phyloP scores from a whole-genome alignment of 2,797 vertebrate genomes.

The Protonibea diacanthus region DNA sequence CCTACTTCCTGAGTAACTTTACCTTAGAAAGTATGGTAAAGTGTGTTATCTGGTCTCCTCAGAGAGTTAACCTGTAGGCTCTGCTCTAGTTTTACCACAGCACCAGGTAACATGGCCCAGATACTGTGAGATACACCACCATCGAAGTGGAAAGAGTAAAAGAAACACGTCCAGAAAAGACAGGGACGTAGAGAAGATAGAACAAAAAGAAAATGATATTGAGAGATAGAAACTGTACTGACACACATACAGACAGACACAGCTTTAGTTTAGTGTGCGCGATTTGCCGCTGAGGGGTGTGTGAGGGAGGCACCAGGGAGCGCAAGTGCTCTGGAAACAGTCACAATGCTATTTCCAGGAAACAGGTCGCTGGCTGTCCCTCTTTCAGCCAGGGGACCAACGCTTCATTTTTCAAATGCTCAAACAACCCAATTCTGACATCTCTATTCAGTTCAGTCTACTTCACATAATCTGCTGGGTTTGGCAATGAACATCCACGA shows the following conservation, averaged over 20 bases:
- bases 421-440: constrained; percentile 84
- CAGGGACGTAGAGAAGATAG: background rate
- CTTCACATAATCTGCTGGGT: constrained; percentile 40
- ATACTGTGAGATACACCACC: constrained; percentile 60
- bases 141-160: constrained; percentile 25
- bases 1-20: constrained; percentile 68
- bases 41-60: constrained; percentile 74
- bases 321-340: constrained; percentile 80
- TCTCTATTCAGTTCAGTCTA: constrained; percentile 66
- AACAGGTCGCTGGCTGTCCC: constrained; percentile 86
- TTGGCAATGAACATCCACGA: constrained; percentile 48
- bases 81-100: constrained; percentile 79
- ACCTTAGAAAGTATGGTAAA: constrained; percentile 68
- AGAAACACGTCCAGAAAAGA: constrained; percentile 23
- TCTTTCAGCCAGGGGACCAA: constrained; percentile 80
- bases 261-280: constrained; percentile 45
- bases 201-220: constrained; percentile 33
- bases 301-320: constrained; percentile 69
- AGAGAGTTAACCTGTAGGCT: constrained; percentile 78
- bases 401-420: constrained; percentile 78
- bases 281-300: constrained; percentile 43
- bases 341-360: constrained; percentile 87
- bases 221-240: constrained; percentile 24
- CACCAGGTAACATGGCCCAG: constrained; percentile 83
- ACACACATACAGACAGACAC: constrained; percentile 2